Conservation (phyloP, 1,140 invertebrate genomes). For the Ceratoteleas bidentatus region DNA sequence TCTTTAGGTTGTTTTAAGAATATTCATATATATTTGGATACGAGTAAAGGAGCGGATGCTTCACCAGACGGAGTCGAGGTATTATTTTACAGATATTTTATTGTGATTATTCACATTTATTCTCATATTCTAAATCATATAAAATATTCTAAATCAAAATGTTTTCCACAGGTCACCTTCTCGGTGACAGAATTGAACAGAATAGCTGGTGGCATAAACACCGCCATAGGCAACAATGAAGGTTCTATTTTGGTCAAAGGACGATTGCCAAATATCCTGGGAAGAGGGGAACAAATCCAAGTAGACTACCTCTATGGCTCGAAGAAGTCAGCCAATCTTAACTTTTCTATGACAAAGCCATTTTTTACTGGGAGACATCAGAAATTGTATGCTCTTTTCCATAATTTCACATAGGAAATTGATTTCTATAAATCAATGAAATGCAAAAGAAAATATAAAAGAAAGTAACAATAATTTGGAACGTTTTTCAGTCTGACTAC, state of each 20-base stretch:
- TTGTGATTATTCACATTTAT: too few species aligned
- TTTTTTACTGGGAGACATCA: slow-evolving; percentile 81
- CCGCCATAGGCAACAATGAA: slow-evolving; percentile 92
- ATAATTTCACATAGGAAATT: too few species aligned
- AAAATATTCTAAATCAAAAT: background rate
- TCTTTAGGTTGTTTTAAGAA: slow-evolving; percentile 91
- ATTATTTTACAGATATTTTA: background rate
- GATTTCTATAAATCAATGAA: too few species aligned
- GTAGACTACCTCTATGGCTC: slow-evolving; percentile 89
- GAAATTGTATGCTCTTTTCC: slow-evolving; percentile 70
- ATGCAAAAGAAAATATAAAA: too few species aligned
- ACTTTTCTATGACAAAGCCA: slow-evolving; percentile 88
- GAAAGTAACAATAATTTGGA: too few species aligned
- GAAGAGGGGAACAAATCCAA: slow-evolving; percentile 89
- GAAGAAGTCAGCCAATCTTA: slow-evolving; percentile 87
- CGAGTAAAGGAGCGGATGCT: slow-evolving; percentile 86
- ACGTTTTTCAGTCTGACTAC: slow-evolving; percentile 80
- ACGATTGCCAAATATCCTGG: slow-evolving; percentile 89
- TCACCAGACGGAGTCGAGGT: slow-evolving; percentile 90
- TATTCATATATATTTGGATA: slow-evolving; percentile 91
- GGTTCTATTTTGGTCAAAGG: slow-evolving; percentile 88
- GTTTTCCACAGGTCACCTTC: slow-evolving; percentile 88
- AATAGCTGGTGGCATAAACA: slow-evolving; percentile 90
- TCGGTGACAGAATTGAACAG: slow-evolving; percentile 88
- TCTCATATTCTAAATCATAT: background rate